A percentile compares a stretch with the other conserved stretches of the same genome.
Evolutionary conservation across 2,888 invertebrate species (phyloP).

Genomic region (Oegoconia quadripuncta): DNA sequence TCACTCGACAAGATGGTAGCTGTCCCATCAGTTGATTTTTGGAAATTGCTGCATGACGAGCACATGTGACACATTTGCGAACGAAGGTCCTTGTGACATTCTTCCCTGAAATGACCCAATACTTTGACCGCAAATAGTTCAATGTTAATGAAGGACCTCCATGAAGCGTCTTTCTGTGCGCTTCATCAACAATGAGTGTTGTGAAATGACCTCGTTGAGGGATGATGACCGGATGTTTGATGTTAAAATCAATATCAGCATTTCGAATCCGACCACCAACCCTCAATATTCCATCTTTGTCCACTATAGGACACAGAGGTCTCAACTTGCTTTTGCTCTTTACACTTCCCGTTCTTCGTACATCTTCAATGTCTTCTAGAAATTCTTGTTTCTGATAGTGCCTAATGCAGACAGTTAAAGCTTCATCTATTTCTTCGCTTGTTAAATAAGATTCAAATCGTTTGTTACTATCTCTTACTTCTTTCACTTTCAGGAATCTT

Average conservation of each 20-base stretch:
- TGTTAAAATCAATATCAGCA: background rate
- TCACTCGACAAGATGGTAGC: slow-evolving; percentile 16
- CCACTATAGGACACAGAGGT: background rate
- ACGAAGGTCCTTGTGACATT: slow-evolving; percentile 3
- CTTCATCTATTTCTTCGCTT: background rate
- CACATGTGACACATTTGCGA: slow-evolving; percentile 16
- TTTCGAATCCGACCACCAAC: background rate
- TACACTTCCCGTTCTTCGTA: too few relatives aligned
- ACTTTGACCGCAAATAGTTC: slow-evolving; percentile 15
- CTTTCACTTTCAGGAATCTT: background rate
- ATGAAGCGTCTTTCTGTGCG: slow-evolving; percentile 21
- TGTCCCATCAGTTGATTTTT: slow-evolving; percentile 19
- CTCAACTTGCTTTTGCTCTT: background rate
- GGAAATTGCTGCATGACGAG: slow-evolving; percentile 7
- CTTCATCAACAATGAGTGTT: slow-evolving; percentile 15
- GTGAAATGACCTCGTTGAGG: slow-evolving; percentile 12
- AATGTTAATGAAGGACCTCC: slow-evolving; percentile 20
- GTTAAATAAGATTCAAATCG: background rate
- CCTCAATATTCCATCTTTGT: background rate
- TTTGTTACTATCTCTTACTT: background rate
- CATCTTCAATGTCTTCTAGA: background rate
- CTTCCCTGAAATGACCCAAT: slow-evolving; percentile 15
- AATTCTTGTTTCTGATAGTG: background rate
- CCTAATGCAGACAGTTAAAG: background rate
- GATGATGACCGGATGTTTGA: slow-evolving; percentile 18